Conservation (phyloP, 1,140 invertebrate species). For the Aleiodes sp. region DNA sequence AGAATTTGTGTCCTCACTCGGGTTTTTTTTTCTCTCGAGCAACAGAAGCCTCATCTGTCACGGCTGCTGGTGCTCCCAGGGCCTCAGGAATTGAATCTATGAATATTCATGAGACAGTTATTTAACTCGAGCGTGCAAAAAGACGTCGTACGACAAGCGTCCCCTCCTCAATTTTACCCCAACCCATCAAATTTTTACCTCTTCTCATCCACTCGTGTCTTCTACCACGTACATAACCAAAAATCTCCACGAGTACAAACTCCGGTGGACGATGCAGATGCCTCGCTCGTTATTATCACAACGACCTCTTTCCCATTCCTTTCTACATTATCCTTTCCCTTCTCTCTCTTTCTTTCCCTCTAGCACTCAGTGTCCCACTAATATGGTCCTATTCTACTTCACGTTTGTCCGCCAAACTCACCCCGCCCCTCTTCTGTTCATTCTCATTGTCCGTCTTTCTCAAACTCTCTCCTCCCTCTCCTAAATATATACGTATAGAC, state of each 20-base stretch:
- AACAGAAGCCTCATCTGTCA: conserved; percentile 7
- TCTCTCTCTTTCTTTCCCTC: not conserved
- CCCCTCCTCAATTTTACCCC: not conserved
- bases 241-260: conserved; percentile 23
- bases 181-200: not conserved
- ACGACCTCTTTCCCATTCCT: not conserved
- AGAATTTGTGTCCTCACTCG: too few species aligned
- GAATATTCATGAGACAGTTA: conserved; percentile 41
- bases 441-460: not conserved
- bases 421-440: not conserved
- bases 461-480: not conserved
- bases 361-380: not conserved
- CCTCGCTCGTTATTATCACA: conserved; percentile 1
- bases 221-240: not conserved
- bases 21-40: not conserved
- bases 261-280: conserved; percentile 29
- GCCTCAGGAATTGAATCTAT: conserved; percentile 34
- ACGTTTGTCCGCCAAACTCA: not conserved
- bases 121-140: conserved; percentile 37
- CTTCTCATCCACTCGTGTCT: not conserved
- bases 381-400: not conserved
- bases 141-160: conserved; percentile 25
- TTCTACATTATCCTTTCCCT: not conserved
- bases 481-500: not conserved
- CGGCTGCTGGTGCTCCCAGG: conserved; percentile 19